Evolutionary conservation across 2,888 invertebrate species (phyloP), one percentile per base, ranked within the genome.

Genomic region (Sepiola atlantica): DNA sequence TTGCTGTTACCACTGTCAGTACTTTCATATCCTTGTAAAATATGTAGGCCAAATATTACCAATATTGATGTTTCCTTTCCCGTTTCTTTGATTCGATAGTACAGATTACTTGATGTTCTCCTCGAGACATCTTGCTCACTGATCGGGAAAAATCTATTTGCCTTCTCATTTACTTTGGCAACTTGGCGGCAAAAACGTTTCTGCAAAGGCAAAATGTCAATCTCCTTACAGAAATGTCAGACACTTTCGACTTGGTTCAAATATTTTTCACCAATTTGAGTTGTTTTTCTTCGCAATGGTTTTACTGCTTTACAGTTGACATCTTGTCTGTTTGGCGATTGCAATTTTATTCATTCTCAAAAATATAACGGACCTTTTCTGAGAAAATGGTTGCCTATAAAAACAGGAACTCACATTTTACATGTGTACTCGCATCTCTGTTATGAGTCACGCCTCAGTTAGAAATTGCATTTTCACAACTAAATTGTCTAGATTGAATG

Each of bases 191-290:
- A n/a, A 4, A 32, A 32, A 77, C n/a, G 32, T 77, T 21, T 77
- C n/a, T 77, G 77, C n/a, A n/a, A n/a, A 77, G 32, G n/a, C 77
- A 77, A 77, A 45, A 77, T 77, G 77, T 77, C 77, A 77, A 77
- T 77, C 77, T 77, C 14, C n/a, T 32, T 16, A 16, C 4, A 14
- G n/a, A 77, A 77, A 77, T 77, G n/a, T 77, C 77, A n/a, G n/a
- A 14, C 32, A 77, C 12, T 77, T 77, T 77, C 77, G 16, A n/a
- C n/a, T 32, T 77, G 77, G n/a, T n/a, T 77, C 77, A 77, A 77
- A 77, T 77, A 77, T 61, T 61, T 61, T 61, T 28, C 28, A 61
- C 3, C 77, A 77, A 77, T 77, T 77, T 77, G 14, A 77, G 45
- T 45, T 45, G 45, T 45, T 45, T 77, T 77, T n/a, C n/a, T 77